phyloP scores from a whole-genome alignment of 1,140 invertebrate species.

The Trichogramma pretiosum region DNA sequence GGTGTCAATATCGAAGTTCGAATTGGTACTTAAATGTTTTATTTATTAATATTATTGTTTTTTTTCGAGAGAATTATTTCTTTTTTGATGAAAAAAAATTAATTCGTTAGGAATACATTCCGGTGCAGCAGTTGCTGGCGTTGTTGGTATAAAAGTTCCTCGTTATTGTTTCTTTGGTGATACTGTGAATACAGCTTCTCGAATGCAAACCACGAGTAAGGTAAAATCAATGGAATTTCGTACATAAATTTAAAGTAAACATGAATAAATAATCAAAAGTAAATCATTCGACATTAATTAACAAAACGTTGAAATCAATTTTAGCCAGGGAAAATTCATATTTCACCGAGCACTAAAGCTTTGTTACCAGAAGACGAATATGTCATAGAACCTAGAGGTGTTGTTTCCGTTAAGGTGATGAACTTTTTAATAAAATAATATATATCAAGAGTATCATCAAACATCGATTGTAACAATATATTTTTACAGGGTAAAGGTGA shows the following conservation, averaged over 20 bases:
- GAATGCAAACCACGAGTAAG: slow-evolving; percentile 73
- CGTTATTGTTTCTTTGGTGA: slow-evolving; percentile 79
- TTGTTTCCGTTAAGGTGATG: slow-evolving; percentile 70
- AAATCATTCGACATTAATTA: background rate
- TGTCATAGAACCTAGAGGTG: slow-evolving; percentile 54
- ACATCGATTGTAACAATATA: no score
- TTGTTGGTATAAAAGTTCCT: slow-evolving; percentile 68
- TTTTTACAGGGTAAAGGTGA: slow-evolving; percentile 70
- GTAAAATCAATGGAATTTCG: no score
- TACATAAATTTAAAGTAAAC: no score
- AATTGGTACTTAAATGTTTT: slow-evolving; percentile 45
- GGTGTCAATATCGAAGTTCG: slow-evolving; percentile 52
- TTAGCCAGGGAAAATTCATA: slow-evolving; percentile 67
- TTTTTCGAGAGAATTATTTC: background rate
- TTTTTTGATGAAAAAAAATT: slow-evolving; percentile 1
- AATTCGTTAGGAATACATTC: slow-evolving; percentile 59
- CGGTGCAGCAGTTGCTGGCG: slow-evolving; percentile 73
- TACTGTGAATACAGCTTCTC: slow-evolving; percentile 76
- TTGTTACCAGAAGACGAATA: slow-evolving; percentile 56
- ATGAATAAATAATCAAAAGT: background rate
- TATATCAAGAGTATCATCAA: no score
- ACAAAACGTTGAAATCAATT: background rate
- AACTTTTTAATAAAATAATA: no score
- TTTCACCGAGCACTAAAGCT: slow-evolving; percentile 56
- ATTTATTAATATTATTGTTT: background rate